Base-by-base conservation (phyloP, 2,797 vertebrate species). In the Odontamblyopus rebecca region DNA sequence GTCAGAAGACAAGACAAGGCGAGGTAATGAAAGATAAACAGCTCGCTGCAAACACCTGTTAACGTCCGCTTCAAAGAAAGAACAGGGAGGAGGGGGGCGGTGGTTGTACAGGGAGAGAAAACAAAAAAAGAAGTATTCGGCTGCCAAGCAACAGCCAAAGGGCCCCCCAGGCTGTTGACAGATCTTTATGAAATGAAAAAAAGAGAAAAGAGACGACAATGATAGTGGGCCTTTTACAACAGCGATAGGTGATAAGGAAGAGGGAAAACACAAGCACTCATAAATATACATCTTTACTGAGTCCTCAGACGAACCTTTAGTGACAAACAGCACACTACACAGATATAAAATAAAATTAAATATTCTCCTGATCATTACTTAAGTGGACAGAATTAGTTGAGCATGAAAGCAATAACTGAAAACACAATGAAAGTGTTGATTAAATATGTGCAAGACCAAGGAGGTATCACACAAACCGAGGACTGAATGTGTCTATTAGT, bases 31-130 rank as follows among this genome's bases (percentile, higher is more conserved):
- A 93, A 93, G 90, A 92, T 90, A 90, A 94, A 94, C 93, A 95
- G 92, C 93, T 91, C 90, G 89, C 92, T 90, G 91, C 93, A 93
- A 93, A 94, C 94, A 95, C 93, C 93, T 94, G 94, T 94, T 94
- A 94, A 93, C 92, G 92, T 91, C 88, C 85, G 92, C 91, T 93
- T 94, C 93, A 93, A 94, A 94, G 93, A 93, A 93, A 93, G 91
- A 91, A 87, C 84, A 70, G 88, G 86, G 86, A 84, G 87, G 85
- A 80, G 85, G 83, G 77, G 77, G 82, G 79, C 48, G 64, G 64
- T 66, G 64, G 48, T 66, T 71, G 82, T 78, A 83, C 73, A 82
- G 84, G 85, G 83, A 87, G 84, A 84, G 85, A 89, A 90, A 91
- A 91, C 90, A 88, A 91, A 88, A 91, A 91, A 89, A 93, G 85